These are phyloP conservation scores for Sebastes diaconus DNA, from an alignment of 2,797 vertebrate species.

Conservation along the genomic window DNA sequence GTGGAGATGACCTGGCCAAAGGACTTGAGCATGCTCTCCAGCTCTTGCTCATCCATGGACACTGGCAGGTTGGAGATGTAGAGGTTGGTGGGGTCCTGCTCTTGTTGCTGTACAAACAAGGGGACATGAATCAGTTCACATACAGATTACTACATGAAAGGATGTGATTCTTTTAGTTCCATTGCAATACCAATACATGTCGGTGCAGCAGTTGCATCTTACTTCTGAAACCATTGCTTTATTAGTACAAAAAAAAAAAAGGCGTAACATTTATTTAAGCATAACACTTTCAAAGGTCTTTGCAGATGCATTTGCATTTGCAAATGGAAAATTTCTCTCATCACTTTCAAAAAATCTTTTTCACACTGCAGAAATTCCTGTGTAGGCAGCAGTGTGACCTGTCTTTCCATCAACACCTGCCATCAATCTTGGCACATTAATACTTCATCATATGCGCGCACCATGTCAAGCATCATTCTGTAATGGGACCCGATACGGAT, in stretches of 20 bases:
- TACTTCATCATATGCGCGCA: conserved; percentile 7
- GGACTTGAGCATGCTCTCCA: conserved; percentile 94
- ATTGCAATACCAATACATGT: neutral
- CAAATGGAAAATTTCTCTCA: conserved; percentile 12
- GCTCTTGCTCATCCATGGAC: conserved; percentile 95
- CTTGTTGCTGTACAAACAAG: conserved; percentile 89
- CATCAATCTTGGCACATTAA: conserved; percentile 7
- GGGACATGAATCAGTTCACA: neutral
- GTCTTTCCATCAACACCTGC: conserved; percentile 36
- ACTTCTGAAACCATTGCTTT: neutral
- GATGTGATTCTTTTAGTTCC: neutral
- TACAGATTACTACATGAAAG: neutral
- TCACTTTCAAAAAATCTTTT: conserved; percentile 6
- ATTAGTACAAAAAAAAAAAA: neutral
- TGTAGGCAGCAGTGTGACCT: conserved; percentile 30
- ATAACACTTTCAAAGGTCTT: neutral
- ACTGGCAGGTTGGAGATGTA: conserved; percentile 97
- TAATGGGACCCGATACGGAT: neutral
- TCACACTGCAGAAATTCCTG: conserved; percentile 10
- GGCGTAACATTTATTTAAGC: neutral
- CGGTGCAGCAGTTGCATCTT: neutral
- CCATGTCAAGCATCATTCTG: conserved; percentile 2
- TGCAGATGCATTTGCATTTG: conserved; percentile 6
- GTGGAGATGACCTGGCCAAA: conserved; percentile 97
- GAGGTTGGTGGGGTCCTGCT: conserved; percentile 97